Conservation (phyloP, 2,113 vertebrate species). For the Gadus macrocephalus region DNA sequence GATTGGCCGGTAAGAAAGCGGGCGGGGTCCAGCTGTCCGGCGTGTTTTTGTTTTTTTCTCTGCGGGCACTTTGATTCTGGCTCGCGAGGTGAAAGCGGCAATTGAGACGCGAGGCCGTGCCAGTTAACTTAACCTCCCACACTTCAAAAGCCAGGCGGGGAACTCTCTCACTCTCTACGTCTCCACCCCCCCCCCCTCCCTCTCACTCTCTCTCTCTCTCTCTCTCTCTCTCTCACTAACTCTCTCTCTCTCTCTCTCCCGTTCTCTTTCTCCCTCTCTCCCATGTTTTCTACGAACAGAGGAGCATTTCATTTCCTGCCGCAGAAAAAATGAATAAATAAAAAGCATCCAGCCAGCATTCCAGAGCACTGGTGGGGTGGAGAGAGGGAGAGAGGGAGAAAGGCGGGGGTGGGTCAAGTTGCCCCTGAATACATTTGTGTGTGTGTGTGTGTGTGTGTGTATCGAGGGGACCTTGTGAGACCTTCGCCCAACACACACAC, state of each 20-base stretch:
- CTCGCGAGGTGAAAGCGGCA: constrained; percentile 61
- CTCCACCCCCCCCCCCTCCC: neutral
- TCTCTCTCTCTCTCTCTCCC: constrained; percentile 32
- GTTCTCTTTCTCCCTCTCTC: too few species aligned
- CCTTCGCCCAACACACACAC: constrained; percentile 54
- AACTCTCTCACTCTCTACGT: constrained; percentile 42
- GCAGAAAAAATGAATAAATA: constrained; percentile 4
- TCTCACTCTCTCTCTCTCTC: neutral
- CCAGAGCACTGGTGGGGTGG: constrained; percentile 70
- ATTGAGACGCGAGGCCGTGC: constrained; percentile 63
- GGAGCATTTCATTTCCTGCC: constrained; percentile 80
- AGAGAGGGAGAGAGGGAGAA: constrained; percentile 6
- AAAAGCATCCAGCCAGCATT: constrained; percentile 68
- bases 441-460: constrained; percentile 60
- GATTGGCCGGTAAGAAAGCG: constrained; percentile 44
- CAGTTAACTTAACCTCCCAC: constrained; percentile 83
- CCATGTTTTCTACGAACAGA: constrained; percentile 67
- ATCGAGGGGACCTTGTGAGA: constrained; percentile 72
- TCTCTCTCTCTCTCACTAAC: constrained; percentile 1
- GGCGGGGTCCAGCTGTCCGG: constrained; percentile 57
- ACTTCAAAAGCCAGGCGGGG: constrained; percentile 73
- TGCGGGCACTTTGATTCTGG: constrained; percentile 70
- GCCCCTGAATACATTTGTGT: constrained; percentile 72
- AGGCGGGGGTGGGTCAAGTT: constrained; percentile 60
- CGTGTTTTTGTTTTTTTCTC: too few species aligned